Conservation (phyloP, 2,797 vertebrate species). For the Enteromius radiatus region DNA sequence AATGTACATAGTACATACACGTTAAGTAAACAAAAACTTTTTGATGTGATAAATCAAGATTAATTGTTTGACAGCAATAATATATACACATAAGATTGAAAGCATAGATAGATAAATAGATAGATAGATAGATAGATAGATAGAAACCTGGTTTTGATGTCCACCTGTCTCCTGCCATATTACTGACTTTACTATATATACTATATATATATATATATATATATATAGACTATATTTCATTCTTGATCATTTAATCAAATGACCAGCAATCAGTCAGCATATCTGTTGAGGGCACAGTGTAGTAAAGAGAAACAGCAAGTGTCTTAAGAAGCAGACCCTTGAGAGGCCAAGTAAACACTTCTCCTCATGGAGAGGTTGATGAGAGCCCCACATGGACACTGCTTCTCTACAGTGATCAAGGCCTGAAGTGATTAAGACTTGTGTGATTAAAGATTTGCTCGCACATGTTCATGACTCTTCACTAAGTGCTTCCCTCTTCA, state of each 20-base stretch:
- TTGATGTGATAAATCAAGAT: too few relatives aligned
- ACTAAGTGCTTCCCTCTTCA: conserved; percentile 65
- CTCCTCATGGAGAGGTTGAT: conserved; percentile 65
- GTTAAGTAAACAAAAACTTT: too few relatives aligned
- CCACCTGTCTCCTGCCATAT: background rate
- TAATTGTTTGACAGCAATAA: too few relatives aligned
- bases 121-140: background rate
- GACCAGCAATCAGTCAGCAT: conserved; percentile 74
- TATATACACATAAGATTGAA: background rate
- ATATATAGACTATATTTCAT: conserved; percentile 59
- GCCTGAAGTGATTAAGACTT: conserved; percentile 76
- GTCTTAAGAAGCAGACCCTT: conserved; percentile 7
- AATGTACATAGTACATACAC: too few relatives aligned
- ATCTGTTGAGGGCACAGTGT: conserved; percentile 64
- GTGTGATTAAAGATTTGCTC: conserved; percentile 74
- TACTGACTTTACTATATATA: background rate
- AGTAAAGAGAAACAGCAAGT: conserved; percentile 48
- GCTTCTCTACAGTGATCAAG: conserved; percentile 69
- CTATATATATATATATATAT: too few relatives aligned
- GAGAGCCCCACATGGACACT: conserved; percentile 66
- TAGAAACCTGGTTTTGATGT: background rate
- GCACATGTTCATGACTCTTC: conserved; percentile 65
- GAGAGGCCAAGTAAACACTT: conserved; percentile 42
- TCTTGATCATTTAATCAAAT: conserved; percentile 58
- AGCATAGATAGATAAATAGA: too few relatives aligned